Percentiles rank a stretch among this genome's conserved stretches.
These are phyloP conservation scores for Drosophila anomelani DNA, from an alignment of 2,888 invertebrate species.

Conservation along the genomic window DNA sequence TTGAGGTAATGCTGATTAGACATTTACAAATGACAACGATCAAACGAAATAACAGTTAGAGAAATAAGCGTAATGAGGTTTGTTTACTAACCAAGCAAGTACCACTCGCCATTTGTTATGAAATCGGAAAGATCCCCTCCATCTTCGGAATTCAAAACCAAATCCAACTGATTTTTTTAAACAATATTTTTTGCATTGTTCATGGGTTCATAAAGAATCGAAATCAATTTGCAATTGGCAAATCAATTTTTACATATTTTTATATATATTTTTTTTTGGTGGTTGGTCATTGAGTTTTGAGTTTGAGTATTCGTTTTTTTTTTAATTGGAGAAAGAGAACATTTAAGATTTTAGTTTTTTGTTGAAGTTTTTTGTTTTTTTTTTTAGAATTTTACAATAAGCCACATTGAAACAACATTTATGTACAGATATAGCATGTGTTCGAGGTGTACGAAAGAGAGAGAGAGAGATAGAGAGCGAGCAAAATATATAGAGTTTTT, in stretches of 20 bases:
- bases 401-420: constrained; percentile 78
- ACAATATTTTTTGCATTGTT: constrained; percentile 51
- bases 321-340: constrained; percentile 68
- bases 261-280: constrained; percentile 44
- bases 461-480: constrained; percentile 48
- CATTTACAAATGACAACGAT: constrained; percentile 71
- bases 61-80: constrained; percentile 69
- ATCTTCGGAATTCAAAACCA: constrained; percentile 96
- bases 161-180: constrained; percentile 91
- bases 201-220: constrained; percentile 41
- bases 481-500: constrained; percentile 47
- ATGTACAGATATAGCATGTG: constrained; percentile 76
- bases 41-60: constrained; percentile 58
- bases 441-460: constrained; percentile 71
- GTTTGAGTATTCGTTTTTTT: constrained; percentile 50
- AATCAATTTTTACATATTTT: constrained; percentile 51
- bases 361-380: constrained; percentile 39
- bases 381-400: constrained; percentile 54
- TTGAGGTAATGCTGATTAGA: constrained; percentile 43
- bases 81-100: constrained; percentile 94
- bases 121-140: constrained; percentile 98
- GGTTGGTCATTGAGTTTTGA: constrained; percentile 69
- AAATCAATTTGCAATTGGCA: constrained; percentile 57
- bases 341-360: constrained; percentile 70
- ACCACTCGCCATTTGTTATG: constrained; percentile 99